These are phyloP conservation scores for Diadumene lineata DNA, from an alignment of 92 coral and sea anemone genomes.

Conservation along the genomic window DNA sequence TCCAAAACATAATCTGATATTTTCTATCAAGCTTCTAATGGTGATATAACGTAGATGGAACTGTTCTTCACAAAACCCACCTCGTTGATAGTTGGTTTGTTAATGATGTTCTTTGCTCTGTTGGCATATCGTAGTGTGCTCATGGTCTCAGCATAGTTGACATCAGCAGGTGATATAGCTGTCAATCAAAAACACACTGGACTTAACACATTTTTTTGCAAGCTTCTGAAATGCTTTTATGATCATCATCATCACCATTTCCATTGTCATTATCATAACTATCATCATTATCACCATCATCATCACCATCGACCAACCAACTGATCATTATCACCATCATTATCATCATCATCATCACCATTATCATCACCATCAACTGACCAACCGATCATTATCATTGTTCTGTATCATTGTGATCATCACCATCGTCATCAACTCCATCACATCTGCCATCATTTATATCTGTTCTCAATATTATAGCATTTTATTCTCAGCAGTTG, in stretches of 20 bases:
- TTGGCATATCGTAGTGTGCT: conserved; percentile 96
- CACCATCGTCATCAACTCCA: neutral
- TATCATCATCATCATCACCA: neutral
- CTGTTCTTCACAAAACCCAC: no score
- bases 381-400: no score
- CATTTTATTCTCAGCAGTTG: no score
- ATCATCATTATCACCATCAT: neutral
- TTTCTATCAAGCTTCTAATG: no score
- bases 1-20: no score
- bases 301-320: neutral
- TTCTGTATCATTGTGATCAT: neutral
- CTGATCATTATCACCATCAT: neutral
- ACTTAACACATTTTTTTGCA: no score
- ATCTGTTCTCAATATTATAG: no score
- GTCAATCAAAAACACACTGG: neutral
- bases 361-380: neutral
- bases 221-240: no score
- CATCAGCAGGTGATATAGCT: conserved; percentile 99
- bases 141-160: conserved; percentile 96
- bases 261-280: neutral
- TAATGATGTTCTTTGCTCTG: conserved; percentile 98
- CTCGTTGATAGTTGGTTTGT: conserved; percentile 98
- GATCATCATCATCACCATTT: neutral
- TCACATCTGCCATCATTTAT: no score
- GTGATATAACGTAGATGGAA: no score